Evolutionary conservation across 2,888 invertebrate genomes (phyloP), one percentile per base, ranked within the genome.

Genomic region (Ptilodon capucinus): DNA sequence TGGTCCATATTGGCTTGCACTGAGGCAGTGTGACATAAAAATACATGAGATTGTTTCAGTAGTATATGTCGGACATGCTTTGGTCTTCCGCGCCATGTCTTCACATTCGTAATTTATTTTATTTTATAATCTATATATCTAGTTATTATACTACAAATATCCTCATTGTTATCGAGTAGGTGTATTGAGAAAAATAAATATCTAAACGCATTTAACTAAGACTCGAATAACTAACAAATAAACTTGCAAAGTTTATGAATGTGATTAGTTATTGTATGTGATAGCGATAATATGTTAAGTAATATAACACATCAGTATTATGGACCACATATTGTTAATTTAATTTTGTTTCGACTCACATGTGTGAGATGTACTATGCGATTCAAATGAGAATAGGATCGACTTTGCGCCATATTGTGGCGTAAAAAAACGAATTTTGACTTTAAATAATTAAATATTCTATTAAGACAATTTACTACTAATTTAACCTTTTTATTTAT

Each of bases 241-340:
- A 56, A 56, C 51, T 51, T 55, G 2, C 18, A 49, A 53, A 46
- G 53, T 49, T 48, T 44, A 53, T 39, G 39, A 44, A 44, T 46
- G 19, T 45, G 32, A 18, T 8, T 30, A 13, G 30, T 49, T 54
- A 61, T 57, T 51, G 46, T 52, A 46, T 64, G 65, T 72, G 64
- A 68, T 68, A 68, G 51, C 49, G 60, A 48, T 57, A 51, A 66
- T 61, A 60, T 60, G 63, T 45, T n/a, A n/a, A n/a, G n/a, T 62
- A 59, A 23, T 52, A 46, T 50, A 48, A 76, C 69, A 75, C 79
- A 79, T 79, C 76, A 86, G 83, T 84, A 84, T 81, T 84, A 80
- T 71, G 72, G 49, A 76, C 75, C 74, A 78, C 79, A 77, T 79
- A 77, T 69, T 67, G 48, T 65, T 57, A 41, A 38, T 48, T 23